A percentile compares a stretch with the other conserved stretches of the same genome.
Evolutionary conservation across 1,140 invertebrate genomes (phyloP).

Genomic region (Tribolium castaneum): DNA sequence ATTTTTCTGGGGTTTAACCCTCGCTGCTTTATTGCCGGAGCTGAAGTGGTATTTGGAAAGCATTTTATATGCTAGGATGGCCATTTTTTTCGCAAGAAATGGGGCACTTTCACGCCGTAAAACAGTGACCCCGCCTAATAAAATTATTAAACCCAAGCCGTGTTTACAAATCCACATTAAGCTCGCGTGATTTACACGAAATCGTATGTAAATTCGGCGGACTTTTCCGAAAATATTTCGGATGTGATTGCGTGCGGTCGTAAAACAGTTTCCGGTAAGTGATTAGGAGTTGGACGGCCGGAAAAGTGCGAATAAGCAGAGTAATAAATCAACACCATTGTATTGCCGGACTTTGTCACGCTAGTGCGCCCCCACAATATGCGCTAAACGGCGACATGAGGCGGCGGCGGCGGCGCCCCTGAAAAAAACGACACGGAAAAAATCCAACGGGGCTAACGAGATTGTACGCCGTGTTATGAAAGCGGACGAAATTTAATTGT

Average conservation of each 20-base stretch:
- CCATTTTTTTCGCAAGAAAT: slow-evolving; percentile 39
- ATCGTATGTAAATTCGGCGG: slow-evolving; percentile 30
- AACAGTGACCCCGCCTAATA: slow-evolving; percentile 1
- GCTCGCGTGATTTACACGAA: slow-evolving; percentile 31
- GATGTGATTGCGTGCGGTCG: slow-evolving; percentile 34
- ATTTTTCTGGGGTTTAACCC: slow-evolving; percentile 43
- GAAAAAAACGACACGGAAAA: slow-evolving; percentile 19
- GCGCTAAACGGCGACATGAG: slow-evolving; percentile 28
- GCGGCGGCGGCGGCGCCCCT: not conserved
- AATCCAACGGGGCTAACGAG: slow-evolving; percentile 1
- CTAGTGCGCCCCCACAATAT: slow-evolving; percentile 38
- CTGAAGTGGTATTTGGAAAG: slow-evolving; percentile 43
- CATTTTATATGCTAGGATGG: slow-evolving; percentile 42
- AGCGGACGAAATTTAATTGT: slow-evolving; percentile 16
- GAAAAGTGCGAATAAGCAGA: slow-evolving; percentile 42
- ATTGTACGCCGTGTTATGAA: slow-evolving; percentile 21
- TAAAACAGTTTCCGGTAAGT: slow-evolving; percentile 39
- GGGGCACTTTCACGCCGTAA: slow-evolving; percentile 29
- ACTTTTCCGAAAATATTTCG: slow-evolving; percentile 22
- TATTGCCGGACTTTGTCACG: slow-evolving; percentile 35
- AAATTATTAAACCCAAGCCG: slow-evolving; percentile 2
- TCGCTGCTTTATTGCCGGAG: slow-evolving; percentile 38
- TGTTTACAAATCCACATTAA: slow-evolving; percentile 35
- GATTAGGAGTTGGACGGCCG: slow-evolving; percentile 36
- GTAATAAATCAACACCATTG: slow-evolving; percentile 42